Evolutionary conservation across 2,797 vertebrate species (phyloP).

Genomic region (Australoheros facetus): DNA sequence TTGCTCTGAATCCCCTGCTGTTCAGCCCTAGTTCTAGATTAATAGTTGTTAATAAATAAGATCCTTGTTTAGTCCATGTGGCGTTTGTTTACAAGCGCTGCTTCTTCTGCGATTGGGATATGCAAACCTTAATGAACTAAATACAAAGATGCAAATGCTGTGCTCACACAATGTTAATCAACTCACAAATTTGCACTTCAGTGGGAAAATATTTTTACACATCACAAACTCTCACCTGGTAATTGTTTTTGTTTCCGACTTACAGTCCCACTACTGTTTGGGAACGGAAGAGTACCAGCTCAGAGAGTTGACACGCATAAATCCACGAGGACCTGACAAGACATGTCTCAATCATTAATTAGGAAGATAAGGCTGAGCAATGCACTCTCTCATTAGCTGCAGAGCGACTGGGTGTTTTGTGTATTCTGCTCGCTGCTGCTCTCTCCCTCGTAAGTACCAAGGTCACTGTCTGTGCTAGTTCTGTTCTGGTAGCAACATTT

Average conservation of each 20-base stretch:
- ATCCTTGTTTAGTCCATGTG: slow-evolving; percentile 18
- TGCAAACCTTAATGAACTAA: slow-evolving; percentile 34
- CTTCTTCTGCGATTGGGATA: slow-evolving; percentile 23
- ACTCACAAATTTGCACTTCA: slow-evolving; percentile 53
- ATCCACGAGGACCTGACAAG: slow-evolving; percentile 17
- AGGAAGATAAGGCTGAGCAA: slow-evolving; percentile 55
- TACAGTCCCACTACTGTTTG: not conserved
- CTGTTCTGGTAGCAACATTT: slow-evolving; percentile 17
- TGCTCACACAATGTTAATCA: slow-evolving; percentile 23
- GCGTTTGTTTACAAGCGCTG: slow-evolving; percentile 30
- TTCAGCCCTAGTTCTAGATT: not conserved
- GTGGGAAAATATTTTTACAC: slow-evolving; percentile 32
- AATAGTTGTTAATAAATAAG: slow-evolving; percentile 17
- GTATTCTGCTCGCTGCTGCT: not conserved
- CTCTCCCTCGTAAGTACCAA: slow-evolving; percentile 48
- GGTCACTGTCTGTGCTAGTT: slow-evolving; percentile 49
- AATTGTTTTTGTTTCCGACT: slow-evolving; percentile 33
- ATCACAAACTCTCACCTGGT: slow-evolving; percentile 39
- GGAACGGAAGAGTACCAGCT: no score
- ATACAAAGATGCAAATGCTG: slow-evolving; percentile 33
- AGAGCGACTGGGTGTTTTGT: slow-evolving; percentile 47
- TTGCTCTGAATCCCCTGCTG: slow-evolving; percentile 2
- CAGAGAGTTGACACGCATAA: slow-evolving; percentile 6
- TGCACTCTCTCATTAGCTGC: slow-evolving; percentile 49
- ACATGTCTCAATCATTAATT: slow-evolving; percentile 64